A percentile compares a stretch with the other conserved stretches of the same genome.
phyloP scores from a whole-genome alignment of 2,797 vertebrate genomes.

The Poecilia gillii region DNA sequence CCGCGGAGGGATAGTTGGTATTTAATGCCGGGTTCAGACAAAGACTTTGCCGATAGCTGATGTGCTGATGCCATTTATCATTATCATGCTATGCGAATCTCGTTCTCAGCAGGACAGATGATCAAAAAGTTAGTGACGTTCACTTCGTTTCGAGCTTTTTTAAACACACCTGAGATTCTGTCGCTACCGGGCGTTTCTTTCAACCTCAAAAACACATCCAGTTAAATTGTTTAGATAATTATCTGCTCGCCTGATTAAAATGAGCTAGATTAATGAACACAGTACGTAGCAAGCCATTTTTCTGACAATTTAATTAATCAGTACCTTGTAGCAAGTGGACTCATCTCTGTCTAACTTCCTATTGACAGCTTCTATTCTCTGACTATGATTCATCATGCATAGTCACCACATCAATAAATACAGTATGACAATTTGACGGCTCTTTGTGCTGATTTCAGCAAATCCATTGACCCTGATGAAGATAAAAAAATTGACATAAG shows the following conservation, averaged over 20 bases:
- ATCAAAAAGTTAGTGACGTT: slow-evolving; percentile 57
- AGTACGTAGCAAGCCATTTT: slow-evolving; percentile 12
- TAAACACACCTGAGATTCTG: slow-evolving; percentile 60
- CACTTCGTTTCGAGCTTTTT: slow-evolving; percentile 37
- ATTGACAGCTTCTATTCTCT: slow-evolving; percentile 12
- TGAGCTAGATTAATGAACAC: slow-evolving; percentile 58
- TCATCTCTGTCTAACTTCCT: slow-evolving; percentile 12
- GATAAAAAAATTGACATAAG: slow-evolving; percentile 13
- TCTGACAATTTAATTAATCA: slow-evolving; percentile 29
- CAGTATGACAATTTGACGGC: slow-evolving; percentile 9
- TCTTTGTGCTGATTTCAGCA: slow-evolving; percentile 36
- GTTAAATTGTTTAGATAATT: slow-evolving; percentile 74
- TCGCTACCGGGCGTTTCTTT: slow-evolving; percentile 53
- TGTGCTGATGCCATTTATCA: slow-evolving; percentile 26
- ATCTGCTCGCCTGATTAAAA: slow-evolving; percentile 67
- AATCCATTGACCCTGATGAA: slow-evolving; percentile 33
- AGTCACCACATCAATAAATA: slow-evolving; percentile 26
- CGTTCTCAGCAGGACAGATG: slow-evolving; percentile 39
- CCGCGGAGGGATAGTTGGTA: slow-evolving; percentile 44
- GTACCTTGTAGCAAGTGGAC: neutral
- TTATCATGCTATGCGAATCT: slow-evolving; percentile 23
- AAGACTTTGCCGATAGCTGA: slow-evolving; percentile 25
- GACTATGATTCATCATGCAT: slow-evolving; percentile 47
- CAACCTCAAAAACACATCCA: slow-evolving; percentile 57
- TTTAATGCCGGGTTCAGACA: slow-evolving; percentile 38